phyloP scores from a whole-genome alignment of 2,113 vertebrate species.

The Egretta garzetta region DNA sequence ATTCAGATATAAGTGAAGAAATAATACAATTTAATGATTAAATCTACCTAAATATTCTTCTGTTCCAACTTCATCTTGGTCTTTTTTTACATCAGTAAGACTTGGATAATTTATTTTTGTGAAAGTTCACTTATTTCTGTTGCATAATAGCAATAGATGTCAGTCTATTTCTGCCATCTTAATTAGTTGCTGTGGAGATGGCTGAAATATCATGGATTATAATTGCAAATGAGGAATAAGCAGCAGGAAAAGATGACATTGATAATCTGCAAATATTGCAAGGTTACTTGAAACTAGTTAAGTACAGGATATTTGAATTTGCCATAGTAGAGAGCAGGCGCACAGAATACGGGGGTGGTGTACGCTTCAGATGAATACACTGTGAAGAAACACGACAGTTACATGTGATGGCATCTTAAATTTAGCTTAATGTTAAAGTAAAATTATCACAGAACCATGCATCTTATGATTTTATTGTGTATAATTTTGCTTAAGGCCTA shows the following conservation, averaged over 20 bases:
- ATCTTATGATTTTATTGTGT: not conserved
- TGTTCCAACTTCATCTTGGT: not conserved
- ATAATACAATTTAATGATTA: not conserved
- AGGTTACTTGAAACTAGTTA: constrained; percentile 36
- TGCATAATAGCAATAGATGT: constrained; percentile 30
- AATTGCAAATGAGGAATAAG: constrained; percentile 61
- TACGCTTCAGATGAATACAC: not conserved
- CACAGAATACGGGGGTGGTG: not conserved
- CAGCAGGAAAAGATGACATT: constrained; percentile 57
- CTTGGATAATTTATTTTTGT: constrained; percentile 18
- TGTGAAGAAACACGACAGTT: not conserved
- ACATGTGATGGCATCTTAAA: not conserved
- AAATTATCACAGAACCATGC: not conserved
- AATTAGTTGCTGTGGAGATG: constrained; percentile 63
- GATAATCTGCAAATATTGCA: constrained; percentile 56
- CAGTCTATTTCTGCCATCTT: constrained; percentile 52
- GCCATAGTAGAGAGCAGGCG: not conserved
- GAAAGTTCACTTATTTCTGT: constrained; percentile 30
- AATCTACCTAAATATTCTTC: not conserved
- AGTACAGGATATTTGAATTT: constrained; percentile 7
- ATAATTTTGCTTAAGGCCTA: not conserved
- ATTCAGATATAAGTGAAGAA: not conserved
- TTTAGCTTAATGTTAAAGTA: not conserved
- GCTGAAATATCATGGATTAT: constrained; percentile 50
- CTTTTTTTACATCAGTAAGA: not conserved